Evolutionary conservation across 2,113 vertebrate species (phyloP).

Genomic region (Hippocampus abdominalis): DNA sequence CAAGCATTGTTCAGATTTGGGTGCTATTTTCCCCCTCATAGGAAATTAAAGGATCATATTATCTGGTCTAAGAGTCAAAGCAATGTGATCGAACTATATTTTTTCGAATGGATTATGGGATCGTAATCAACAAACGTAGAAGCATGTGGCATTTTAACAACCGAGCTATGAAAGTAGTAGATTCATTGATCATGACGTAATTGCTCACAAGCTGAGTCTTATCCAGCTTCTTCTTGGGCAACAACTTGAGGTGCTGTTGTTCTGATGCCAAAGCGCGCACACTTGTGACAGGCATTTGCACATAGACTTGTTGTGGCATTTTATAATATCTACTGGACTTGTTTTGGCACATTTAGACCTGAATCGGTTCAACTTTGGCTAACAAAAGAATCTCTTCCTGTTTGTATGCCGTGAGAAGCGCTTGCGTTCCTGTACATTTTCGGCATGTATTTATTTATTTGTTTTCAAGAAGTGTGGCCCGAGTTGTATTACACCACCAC

Average conservation of each 20-base stretch:
- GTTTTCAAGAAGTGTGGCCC: background rate
- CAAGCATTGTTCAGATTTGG: background rate
- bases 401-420: constrained; percentile 14
- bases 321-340: background rate
- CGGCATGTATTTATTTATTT: constrained; percentile 6
- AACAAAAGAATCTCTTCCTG: constrained; percentile 29
- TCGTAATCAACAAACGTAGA: background rate
- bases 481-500: background rate
- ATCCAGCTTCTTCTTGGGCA: background rate
- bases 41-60: background rate
- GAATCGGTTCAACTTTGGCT: constrained; percentile 38
- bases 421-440: background rate
- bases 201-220: background rate
- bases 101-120: background rate
- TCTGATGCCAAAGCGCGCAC: constrained; percentile 2
- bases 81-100: background rate
- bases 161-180: background rate
- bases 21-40: background rate
- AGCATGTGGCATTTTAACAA: background rate
- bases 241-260: constrained; percentile 5
- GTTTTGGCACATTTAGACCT: constrained; percentile 18
- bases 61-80: background rate
- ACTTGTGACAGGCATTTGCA: constrained; percentile 16
- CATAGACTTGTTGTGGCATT: background rate
- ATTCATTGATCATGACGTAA: background rate